phyloP scores from a whole-genome alignment of 2,888 invertebrate species.

The Ennomos fuscantarius region DNA sequence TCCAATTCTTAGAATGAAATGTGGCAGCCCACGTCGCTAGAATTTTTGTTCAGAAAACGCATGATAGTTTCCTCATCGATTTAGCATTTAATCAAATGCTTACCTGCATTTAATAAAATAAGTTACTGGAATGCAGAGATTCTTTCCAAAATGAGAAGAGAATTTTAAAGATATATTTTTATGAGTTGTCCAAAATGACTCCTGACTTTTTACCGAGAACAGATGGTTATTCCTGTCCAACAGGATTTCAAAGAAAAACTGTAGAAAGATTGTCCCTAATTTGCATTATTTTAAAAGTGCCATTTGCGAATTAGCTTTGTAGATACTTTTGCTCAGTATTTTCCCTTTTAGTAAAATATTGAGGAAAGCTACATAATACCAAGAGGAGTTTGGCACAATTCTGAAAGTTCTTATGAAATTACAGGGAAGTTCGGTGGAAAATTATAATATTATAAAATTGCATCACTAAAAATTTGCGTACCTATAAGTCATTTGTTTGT shows the following conservation, averaged over 20 bases:
- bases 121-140: neutral
- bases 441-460: constrained; percentile 15
- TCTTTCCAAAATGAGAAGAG: neutral
- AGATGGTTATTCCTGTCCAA: constrained; percentile 24
- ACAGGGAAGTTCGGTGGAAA: constrained; percentile 16
- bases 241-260: constrained; percentile 24
- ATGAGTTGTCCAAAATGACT: constrained; percentile 8
- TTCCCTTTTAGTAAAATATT: constrained; percentile 25
- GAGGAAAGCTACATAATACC: constrained; percentile 15
- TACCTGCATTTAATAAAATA: no score
- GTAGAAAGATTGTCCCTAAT: constrained; percentile 24
- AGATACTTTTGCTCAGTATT: constrained; percentile 19
- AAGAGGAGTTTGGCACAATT: constrained; percentile 8
- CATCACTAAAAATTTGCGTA: constrained; percentile 12
- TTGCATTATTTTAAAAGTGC: constrained; percentile 33
- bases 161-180: constrained; percentile 8
- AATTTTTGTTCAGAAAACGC: constrained; percentile 15
- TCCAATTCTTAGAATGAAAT: constrained; percentile 26
- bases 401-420: constrained; percentile 21
- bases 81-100: constrained; percentile 12
- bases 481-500: constrained; percentile 12
- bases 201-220: constrained; percentile 17
- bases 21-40: constrained; percentile 12
- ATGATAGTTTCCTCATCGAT: constrained; percentile 17
- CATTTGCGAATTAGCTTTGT: constrained; percentile 30